phyloP scores from a whole-genome alignment of 1,140 invertebrate genomes.

The Plectrocnemia conspersa region DNA sequence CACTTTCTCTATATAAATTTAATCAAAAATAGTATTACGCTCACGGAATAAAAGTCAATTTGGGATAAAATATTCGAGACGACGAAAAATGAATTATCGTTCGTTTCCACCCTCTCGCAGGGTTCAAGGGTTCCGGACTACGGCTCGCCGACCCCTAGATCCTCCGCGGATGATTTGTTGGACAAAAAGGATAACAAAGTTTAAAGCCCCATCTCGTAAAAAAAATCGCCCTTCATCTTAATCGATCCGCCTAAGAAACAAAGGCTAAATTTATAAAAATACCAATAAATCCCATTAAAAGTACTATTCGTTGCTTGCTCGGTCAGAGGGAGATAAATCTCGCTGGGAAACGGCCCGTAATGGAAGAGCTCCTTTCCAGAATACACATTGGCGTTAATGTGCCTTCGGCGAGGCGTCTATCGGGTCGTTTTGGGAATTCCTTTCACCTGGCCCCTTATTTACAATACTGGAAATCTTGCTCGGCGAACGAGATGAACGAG shows the following conservation, averaged over 20 bases:
- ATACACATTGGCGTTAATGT: not conserved
- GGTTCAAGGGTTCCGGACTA: too few relatives aligned
- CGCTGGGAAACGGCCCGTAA: conserved; percentile 8
- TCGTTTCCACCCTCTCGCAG: too few relatives aligned
- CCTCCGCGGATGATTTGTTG: conserved; percentile 24
- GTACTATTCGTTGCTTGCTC: conserved; percentile 2
- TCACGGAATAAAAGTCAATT: too few relatives aligned
- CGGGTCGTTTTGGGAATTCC: conserved; percentile 8
- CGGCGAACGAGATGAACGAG: conserved; percentile 13
- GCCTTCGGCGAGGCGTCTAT: not conserved
- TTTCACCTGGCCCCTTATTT: conserved; percentile 23
- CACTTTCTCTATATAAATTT: too few relatives aligned
- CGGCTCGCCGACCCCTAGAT: too few relatives aligned
- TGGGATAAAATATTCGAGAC: too few relatives aligned
- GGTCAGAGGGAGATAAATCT: conserved; percentile 4
- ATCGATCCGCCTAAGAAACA: too few relatives aligned
- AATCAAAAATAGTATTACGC: too few relatives aligned
- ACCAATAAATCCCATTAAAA: not conserved
- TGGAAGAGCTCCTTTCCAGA: not conserved
- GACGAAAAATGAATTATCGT: too few relatives aligned
- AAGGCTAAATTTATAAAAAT: not conserved
- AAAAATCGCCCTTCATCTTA: conserved; percentile 13
- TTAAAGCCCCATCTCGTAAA: conserved; percentile 13
- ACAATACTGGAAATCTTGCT: conserved; percentile 27
- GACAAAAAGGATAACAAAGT: conserved; percentile 29